Evolutionary conservation across 53 echinoderm and acorn worm genomes (phyloP).

Genomic region (Temnopleurus reevesii): DNA sequence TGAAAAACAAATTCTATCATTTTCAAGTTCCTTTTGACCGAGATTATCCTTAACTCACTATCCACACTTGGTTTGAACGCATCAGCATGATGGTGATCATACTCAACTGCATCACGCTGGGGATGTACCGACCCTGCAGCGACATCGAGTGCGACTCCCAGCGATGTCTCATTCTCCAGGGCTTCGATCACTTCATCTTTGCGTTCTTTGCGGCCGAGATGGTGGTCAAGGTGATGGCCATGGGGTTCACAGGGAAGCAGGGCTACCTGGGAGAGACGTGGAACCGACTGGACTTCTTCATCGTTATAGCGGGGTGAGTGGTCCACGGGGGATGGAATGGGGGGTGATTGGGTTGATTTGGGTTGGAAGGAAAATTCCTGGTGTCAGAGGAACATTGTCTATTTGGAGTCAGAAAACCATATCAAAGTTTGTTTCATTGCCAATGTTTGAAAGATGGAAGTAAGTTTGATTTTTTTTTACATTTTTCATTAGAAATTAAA

Average conservation of each 20-base stretch:
- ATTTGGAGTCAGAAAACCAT: too few species aligned
- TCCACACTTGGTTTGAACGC: conserved; percentile 96
- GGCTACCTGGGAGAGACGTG: conserved; percentile 96
- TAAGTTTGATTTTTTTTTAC: too few species aligned
- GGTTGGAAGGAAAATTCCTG: not conserved
- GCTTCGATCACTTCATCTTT: conserved; percentile 98
- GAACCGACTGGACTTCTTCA: conserved; percentile 97
- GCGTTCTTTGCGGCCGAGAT: conserved; percentile 98
- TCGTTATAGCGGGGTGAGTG: conserved; percentile 97
- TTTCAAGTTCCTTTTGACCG: too few species aligned
- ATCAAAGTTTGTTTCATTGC: not conserved
- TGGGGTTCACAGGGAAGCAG: conserved; percentile 83
- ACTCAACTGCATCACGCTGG: conserved; percentile 97
- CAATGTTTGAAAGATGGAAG: too few species aligned
- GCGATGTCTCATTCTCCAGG: conserved; percentile 87
- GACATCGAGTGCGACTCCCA: conserved; percentile 74
- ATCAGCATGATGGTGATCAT: conserved; percentile 98
- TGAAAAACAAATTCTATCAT: too few species aligned
- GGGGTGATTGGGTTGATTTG: not conserved
- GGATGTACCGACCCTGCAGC: conserved; percentile 97
- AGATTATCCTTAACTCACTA: conserved; percentile 94
- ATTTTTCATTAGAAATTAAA: too few species aligned
- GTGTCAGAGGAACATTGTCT: too few species aligned
- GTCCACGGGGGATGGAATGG: not conserved
- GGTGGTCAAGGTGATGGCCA: conserved; percentile 88